Evolutionary conservation across 2,113 vertebrate genomes (phyloP), one percentile per base, ranked within the genome.

Genomic region (Takifugu flavidus): DNA sequence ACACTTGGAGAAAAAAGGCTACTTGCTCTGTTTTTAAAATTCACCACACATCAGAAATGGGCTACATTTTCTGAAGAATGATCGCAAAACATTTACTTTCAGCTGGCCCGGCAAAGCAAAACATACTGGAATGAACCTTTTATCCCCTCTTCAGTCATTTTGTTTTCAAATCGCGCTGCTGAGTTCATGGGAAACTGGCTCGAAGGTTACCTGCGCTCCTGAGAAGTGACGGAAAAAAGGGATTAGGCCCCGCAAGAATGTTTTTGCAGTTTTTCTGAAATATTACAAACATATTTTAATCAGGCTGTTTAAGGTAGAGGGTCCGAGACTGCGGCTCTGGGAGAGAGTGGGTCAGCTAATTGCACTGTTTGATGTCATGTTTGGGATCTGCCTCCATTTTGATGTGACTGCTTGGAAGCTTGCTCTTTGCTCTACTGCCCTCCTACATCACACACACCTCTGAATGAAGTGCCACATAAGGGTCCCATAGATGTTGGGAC

Each of bases 401-500:
- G 86, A 90, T 88, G 82, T 58, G 60, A 78, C 78, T 81, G 72
- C 64, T 84, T 82, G 86, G 86, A 87, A 91, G 80, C 75, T 79
- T 74, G 80, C 75, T 80, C 59, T 44, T 47, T 51, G 47, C 39
- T 13, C 51, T 11, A 25, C n/a, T 59, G 12, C 61, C 67, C 52
- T 58, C 25, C 46, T 59, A 0, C 46, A 3, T 66, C 56, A 54
- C 70, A 39, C 74, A 74, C 59, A 56, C 77, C 59, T 77, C 74
- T 53, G 47, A 80, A 81, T 86, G 85, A 90, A 64, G 90, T 91
- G 91, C 86, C 87, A 84, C 86, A 53, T 2, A 88, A 89, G 93
- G 88, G 90, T 92, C 87, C 72, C 74, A 75, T 78, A 90, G 91
- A 89, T 91, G 89, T 92, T 89, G 87, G 86, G 88, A 89, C 88